phyloP scores from a whole-genome alignment of 2,113 vertebrate species.

The Hiodon alosoides region DNA sequence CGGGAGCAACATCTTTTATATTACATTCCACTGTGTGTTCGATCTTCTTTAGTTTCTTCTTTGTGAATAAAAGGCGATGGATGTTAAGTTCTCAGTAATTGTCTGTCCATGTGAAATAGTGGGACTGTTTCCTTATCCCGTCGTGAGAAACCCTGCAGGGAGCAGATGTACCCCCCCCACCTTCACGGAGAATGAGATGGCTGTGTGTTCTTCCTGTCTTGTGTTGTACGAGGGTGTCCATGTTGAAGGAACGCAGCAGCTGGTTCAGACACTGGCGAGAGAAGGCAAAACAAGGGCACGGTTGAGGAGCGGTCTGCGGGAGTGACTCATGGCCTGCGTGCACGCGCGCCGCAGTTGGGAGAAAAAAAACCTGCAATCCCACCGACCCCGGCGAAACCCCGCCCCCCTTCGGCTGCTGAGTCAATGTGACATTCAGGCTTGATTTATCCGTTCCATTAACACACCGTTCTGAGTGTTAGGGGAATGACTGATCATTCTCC shows the following conservation, averaged over 20 bases:
- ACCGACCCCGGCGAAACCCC: too few species aligned
- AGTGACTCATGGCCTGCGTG: not conserved
- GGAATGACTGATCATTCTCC: constrained; percentile 46
- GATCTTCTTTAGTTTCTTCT: constrained; percentile 14
- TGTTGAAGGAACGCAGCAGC: constrained; percentile 51
- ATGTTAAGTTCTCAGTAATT: constrained; percentile 27
- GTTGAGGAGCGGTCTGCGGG: constrained; percentile 10
- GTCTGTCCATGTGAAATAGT: constrained; percentile 31
- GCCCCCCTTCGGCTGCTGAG: too few species aligned
- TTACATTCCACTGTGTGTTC: constrained; percentile 68
- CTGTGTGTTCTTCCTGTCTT: not conserved
- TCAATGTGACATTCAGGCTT: constrained; percentile 21
- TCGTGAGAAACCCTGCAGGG: constrained; percentile 48
- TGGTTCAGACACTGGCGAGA: constrained; percentile 29
- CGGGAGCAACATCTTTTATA: constrained; percentile 60
- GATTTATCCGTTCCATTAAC: constrained; percentile 49
- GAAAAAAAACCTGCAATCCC: not conserved
- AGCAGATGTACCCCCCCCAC: constrained; percentile 41
- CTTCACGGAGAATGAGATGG: not conserved
- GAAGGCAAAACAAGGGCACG: not conserved
- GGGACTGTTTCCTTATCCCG: constrained; percentile 42
- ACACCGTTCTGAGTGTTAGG: constrained; percentile 25
- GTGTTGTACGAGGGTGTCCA: not conserved
- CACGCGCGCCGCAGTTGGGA: too few species aligned
- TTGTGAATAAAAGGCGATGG: constrained; percentile 45